Conservation (phyloP, 2,888 invertebrate species). For the Ischnus inquisitorius region DNA sequence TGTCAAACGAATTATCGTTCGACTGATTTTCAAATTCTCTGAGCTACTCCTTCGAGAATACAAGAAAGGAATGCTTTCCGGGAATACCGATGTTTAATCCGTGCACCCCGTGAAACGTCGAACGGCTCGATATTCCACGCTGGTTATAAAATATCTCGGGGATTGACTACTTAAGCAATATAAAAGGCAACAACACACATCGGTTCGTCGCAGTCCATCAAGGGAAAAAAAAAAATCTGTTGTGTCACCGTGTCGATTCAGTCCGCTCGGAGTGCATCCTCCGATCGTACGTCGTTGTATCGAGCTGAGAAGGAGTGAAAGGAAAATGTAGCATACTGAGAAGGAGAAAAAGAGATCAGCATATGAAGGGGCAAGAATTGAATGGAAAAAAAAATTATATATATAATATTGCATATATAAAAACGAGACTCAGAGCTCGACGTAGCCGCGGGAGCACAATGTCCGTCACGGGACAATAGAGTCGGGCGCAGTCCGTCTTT, state of each 20-base stretch:
- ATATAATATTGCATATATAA: conserved; percentile 54
- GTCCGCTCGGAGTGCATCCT: conserved; percentile 50
- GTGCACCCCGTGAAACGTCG: conserved; percentile 26
- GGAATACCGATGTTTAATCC: conserved; percentile 56
- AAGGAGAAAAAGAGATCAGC: conserved; percentile 56
- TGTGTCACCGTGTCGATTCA: conserved; percentile 57
- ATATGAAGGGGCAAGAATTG: conserved; percentile 42
- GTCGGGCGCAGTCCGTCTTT: conserved; percentile 61
- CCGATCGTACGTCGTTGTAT: conserved; percentile 35
- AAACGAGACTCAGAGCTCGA: conserved; percentile 27
- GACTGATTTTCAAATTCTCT: background rate
- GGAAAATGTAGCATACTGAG: conserved; percentile 53
- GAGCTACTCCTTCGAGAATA: background rate
- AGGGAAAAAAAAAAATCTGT: conserved; percentile 56
- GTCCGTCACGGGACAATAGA: conserved; percentile 78
- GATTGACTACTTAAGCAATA: conserved; percentile 55
- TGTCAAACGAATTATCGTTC: background rate
- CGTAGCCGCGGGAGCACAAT: conserved; percentile 71
- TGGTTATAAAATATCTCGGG: conserved; percentile 54
- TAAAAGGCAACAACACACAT: conserved; percentile 57
- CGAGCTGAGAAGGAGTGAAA: conserved; percentile 59
- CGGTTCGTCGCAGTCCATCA: conserved; percentile 52
- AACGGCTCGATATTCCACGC: conserved; percentile 35
- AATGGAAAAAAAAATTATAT: conserved; percentile 53
- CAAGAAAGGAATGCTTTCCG: conserved; percentile 46